Evolutionary conservation across 2,888 invertebrate species (phyloP).

Genomic region (Drosophila yooni): DNA sequence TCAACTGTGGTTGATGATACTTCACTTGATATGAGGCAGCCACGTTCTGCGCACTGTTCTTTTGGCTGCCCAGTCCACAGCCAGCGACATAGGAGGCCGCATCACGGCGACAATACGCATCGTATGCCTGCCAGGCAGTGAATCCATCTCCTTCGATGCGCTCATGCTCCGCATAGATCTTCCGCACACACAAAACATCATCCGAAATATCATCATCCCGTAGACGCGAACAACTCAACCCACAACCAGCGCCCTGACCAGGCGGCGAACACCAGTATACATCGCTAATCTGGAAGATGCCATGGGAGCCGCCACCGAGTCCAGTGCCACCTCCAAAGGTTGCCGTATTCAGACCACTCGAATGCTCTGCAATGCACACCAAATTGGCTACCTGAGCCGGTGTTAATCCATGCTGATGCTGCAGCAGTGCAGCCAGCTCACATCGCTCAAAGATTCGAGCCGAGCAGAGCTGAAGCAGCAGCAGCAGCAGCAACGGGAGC

Average conservation of each 20-base stretch:
- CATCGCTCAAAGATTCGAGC: constrained; percentile 88
- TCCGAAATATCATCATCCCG: constrained; percentile 90
- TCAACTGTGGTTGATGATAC: constrained; percentile 6
- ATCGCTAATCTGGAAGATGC: constrained; percentile 90
- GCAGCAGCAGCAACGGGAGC: constrained; percentile 28
- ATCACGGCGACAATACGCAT: constrained; percentile 76
- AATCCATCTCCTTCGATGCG: constrained; percentile 90
- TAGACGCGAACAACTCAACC: constrained; percentile 87
- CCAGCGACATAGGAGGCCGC: constrained; percentile 75
- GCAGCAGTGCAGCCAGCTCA: constrained; percentile 89
- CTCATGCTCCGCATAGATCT: constrained; percentile 89
- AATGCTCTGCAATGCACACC: constrained; percentile 91
- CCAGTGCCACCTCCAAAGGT: constrained; percentile 86
- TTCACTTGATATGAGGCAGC: constrained; percentile 45
- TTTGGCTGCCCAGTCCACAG: constrained; percentile 59
- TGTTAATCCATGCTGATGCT: constrained; percentile 86
- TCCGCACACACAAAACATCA: constrained; percentile 88
- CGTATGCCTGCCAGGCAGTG: constrained; percentile 85
- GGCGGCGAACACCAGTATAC: constrained; percentile 89
- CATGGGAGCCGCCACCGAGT: constrained; percentile 88
- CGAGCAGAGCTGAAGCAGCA: constrained; percentile 23
- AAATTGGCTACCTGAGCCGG: constrained; percentile 86
- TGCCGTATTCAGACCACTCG: constrained; percentile 88
- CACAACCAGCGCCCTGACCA: constrained; percentile 87
- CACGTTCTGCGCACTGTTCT: constrained; percentile 19